Evolutionary conservation across 2,888 invertebrate species (phyloP).

Genomic region (Horisme vitalbata): DNA sequence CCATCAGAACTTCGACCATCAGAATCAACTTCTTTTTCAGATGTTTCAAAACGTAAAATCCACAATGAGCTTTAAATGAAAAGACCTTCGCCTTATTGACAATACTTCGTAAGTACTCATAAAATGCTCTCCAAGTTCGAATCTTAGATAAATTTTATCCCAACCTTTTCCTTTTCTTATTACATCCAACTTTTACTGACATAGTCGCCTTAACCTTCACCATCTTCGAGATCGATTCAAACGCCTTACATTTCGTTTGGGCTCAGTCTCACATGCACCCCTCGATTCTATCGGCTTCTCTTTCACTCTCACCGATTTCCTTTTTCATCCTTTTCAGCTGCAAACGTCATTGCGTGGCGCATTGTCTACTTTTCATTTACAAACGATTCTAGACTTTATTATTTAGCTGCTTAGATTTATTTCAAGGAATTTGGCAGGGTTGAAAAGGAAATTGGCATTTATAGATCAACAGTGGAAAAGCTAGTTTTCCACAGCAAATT

Average conservation of each 20-base stretch:
- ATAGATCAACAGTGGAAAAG: constrained; percentile 74
- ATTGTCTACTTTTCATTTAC: constrained; percentile 59
- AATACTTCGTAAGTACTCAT: not conserved
- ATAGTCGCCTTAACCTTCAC: constrained; percentile 37
- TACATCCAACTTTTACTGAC: constrained; percentile 19
- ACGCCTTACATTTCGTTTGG: constrained; percentile 47
- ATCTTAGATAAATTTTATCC: constrained; percentile 1
- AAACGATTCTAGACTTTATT: constrained; percentile 47
- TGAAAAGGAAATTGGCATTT: constrained; percentile 80
- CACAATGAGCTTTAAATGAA: not conserved
- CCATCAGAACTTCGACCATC: no score
- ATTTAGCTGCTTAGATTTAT: constrained; percentile 39
- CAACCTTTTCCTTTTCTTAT: constrained; percentile 2
- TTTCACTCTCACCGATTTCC: constrained; percentile 42
- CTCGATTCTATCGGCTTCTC: constrained; percentile 56
- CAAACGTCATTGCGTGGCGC: constrained; percentile 81
- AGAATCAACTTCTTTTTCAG: no score
- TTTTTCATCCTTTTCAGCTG: constrained; percentile 54
- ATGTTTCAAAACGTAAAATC: no score
- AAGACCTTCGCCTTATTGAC: not conserved
- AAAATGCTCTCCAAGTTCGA: constrained; percentile 4
- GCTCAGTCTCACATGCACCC: constrained; percentile 71
- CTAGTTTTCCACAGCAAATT: constrained; percentile 77
- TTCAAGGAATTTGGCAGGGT: constrained; percentile 35
- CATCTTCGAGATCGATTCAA: constrained; percentile 76